Base-by-base conservation (phyloP, 1,140 invertebrate species). In the Brachionus manjavacas region DNA sequence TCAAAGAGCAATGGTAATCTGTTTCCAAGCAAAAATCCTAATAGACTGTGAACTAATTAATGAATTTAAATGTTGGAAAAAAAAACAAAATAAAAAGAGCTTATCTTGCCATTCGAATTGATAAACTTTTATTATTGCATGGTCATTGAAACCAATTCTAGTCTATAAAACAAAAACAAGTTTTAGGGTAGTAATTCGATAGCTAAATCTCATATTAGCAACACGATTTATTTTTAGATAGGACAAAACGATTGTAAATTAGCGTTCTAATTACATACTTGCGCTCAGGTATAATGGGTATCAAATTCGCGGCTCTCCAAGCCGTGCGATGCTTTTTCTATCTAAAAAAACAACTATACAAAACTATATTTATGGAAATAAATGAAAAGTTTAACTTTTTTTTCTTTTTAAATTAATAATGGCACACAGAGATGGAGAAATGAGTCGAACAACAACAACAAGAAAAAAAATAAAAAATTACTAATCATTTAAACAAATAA, bases 401-500 rank as follows among this genome's bases (percentile, higher is more conserved):
- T 12, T 31, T 31, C 31, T 9, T 46, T 46, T 46, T n/a, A 41
- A 72, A 72, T 20, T 41, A 72, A 72, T 41, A 72, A 72, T 72
- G 16, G 41, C 31, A 41, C n/a, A 70, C 14, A 70, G 28, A 35
- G 31, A 16, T 23, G 9, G 60, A 25, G 60, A 66, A 66, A 66
- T 6, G 31, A 35, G 31, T 35, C 31, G 4, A 64, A 70, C 20
- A 31, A n/a, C n/a, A n/a, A n/a, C n/a, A n/a, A n/a, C n/a, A n/a
- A n/a, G n/a, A 31, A 43, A 72, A 39, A 72, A 3, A 0, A 20
- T 9, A 16, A 39, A 72, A 68, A 60, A 60, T 60, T 60, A 60
- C 14, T 72, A 72, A 72, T 72, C 68, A 72, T 41, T 72, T 72
- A 41, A 72, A 72, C 31, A 72, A 72, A 72, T 72, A 72, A 72